Evolutionary conservation across 2,113 vertebrate species (phyloP), one percentile per base, ranked within the genome.

Genomic region (Microcebus ravelobensis): DNA sequence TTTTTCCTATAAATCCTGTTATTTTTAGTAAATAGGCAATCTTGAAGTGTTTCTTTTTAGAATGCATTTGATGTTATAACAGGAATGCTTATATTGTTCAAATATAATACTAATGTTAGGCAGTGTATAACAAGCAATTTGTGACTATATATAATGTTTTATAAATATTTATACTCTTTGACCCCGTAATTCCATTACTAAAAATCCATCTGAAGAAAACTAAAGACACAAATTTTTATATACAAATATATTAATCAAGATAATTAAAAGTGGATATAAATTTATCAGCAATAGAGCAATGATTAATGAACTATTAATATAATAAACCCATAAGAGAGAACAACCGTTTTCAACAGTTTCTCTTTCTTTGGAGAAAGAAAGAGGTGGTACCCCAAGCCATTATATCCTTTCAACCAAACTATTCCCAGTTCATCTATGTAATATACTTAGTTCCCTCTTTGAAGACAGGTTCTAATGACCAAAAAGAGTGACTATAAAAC

Each of bases 1-100:
- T 83, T 96, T 96, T 92, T 48, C 93, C 87, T 80, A 48, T 87
- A 96, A 96, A 65, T 82, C 50, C 63, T 83, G 57, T 87, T 97
- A 96, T 95, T 97, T 97, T 96, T 91, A 92, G 85, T 70, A 85
- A 97, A 83, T 15, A 87, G 36, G 7, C 20, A 90, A 86, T 79
- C 68, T 68, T 83, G 45, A 91, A 91, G 52, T 29, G 27, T 92
- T 63, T 15, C 42, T 68, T 96, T 67, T 77, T 52, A 52, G 48
- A 90, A 83, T 88, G 20, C 42, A 71, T 77, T 55, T 91, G 82
- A 96, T 91, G 85, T 85, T 88, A 65, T 70, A 93, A 94, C 65
- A 96, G 52, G 95, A 95, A 94, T 23, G 36, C 27, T 88, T 89
- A 85, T 48, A 67, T 92, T 84, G 74, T 87, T 96, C 94, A 96